Base-by-base conservation (phyloP, 1,140 invertebrate species). In the Drosophila pachea region DNA sequence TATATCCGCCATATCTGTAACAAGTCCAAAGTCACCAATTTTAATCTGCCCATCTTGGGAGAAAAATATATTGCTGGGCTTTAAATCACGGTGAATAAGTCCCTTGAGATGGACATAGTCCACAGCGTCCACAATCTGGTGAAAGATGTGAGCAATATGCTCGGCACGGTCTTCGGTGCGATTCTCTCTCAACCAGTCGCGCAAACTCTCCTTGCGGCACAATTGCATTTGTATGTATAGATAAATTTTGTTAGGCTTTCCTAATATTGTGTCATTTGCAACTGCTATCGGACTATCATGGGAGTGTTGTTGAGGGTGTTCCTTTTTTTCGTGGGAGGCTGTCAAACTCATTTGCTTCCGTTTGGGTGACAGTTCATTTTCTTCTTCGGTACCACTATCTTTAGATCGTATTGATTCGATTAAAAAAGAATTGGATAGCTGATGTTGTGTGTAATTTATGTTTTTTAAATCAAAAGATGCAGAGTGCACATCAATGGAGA, bases 221-320 rank as follows among this genome's bases (percentile, higher is more conserved):
- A 99, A 88, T 90, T 99, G 97, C 97, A 99, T 99, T 90, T 99
- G 97, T 86, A 99, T 99, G 82, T 97, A 99, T 1, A 99, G 91
- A 89, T 95, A 98, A 86, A 95, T 91, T 90, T 92, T 83, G 76
- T 67, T 73, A 4, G 77, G 73, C 48, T 78, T 86, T 2, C 22
- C 22, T 22, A 22, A 22, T 22, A 40, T n/a, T 16, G 47, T 7
- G 4, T 49, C 66, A 69, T 74, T 81, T 4, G 73, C 61, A 14
- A 61, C 7, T 36, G 12, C 9, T 12, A 47, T 36, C 35, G 52
- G 68, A 38, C 38, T 52, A 7, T 29, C 31, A 8, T 65, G 53
- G 4, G 12, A 12, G n/a, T 45, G 63, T 63, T 53, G 35, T 49
- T 78, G 8, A 22, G 60, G 6, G 54, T 73, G n/a, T 22, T 70